Percentiles rank a stretch among this genome's conserved stretches.
phyloP scores from a whole-genome alignment of 2,113 vertebrate species.

The Sinocyclocheilus maitianheensis region DNA sequence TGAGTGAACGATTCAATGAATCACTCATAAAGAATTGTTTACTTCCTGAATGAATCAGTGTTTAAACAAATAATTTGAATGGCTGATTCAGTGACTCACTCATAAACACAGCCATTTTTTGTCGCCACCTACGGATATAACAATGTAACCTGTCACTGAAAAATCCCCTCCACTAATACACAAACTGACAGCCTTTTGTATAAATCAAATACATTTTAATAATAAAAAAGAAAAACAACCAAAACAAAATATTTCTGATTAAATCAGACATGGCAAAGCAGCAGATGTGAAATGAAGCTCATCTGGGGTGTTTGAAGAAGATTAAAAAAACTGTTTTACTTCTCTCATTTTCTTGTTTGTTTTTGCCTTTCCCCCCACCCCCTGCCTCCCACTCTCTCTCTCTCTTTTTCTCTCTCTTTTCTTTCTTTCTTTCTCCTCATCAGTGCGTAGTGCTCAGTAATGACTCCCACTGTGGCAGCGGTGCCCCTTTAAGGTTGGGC shows the following conservation, averaged over 20 bases:
- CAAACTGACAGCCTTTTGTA: neutral
- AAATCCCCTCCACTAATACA: neutral
- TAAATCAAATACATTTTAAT: constrained; percentile 51
- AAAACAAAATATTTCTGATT: constrained; percentile 67
- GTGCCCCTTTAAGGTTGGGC: constrained; percentile 80
- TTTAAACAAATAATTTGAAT: neutral
- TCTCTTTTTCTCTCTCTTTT: neutral
- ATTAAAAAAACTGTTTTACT: constrained; percentile 63
- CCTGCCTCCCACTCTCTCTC: constrained; percentile 48
- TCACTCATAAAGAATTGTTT: neutral
- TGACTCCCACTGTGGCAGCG: constrained; percentile 81
- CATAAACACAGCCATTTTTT: neutral
- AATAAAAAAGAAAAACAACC: constrained; percentile 66
- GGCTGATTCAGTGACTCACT: neutral
- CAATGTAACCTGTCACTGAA: neutral
- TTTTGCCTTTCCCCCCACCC: constrained; percentile 61
- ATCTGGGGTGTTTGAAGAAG: constrained; percentile 69
- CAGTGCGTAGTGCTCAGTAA: constrained; percentile 79
- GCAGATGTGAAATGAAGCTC: constrained; percentile 48
- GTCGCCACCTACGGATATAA: neutral
- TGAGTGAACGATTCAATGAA: neutral
- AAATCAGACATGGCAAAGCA: constrained; percentile 58
- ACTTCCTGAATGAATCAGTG: neutral
- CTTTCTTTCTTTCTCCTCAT: constrained; percentile 66
- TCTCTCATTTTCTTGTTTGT: constrained; percentile 73